Conservation (phyloP, 2,888 invertebrate genomes). For the Microctonus brassicae region DNA sequence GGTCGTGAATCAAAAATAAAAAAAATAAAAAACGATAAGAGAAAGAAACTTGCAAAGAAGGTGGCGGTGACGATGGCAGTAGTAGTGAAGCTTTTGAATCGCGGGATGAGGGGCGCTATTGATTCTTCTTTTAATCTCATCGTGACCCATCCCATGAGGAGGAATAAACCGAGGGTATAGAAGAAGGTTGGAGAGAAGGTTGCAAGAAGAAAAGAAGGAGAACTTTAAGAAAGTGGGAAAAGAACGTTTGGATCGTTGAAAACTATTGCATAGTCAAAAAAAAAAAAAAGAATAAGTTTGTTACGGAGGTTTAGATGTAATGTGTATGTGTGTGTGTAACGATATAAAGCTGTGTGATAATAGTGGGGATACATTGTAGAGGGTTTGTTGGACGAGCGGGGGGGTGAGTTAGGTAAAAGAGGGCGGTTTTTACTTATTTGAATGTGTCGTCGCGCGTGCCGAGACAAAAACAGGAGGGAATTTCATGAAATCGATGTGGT, state of each 20-base stretch:
- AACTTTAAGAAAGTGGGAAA: neutral
- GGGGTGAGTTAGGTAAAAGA: slow-evolving; percentile 45
- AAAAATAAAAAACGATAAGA: slow-evolving; percentile 39
- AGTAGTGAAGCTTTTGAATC: slow-evolving; percentile 39
- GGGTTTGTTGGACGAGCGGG: slow-evolving; percentile 25
- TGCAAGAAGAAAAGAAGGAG: neutral
- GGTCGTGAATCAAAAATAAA: slow-evolving; percentile 52
- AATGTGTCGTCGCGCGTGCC: slow-evolving; percentile 64
- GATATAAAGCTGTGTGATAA: neutral
- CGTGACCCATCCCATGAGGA: slow-evolving; percentile 65
- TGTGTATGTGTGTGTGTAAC: too few species aligned
- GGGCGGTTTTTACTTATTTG: slow-evolving; percentile 66
- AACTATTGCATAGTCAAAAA: too few species aligned
- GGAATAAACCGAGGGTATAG: too few species aligned
- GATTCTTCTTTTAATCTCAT: slow-evolving; percentile 69
- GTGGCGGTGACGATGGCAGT: slow-evolving; percentile 31
- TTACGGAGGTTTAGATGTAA: too few species aligned
- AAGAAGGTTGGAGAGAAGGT: neutral
- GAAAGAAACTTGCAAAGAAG: slow-evolving; percentile 48
- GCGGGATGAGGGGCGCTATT: slow-evolving; percentile 61
- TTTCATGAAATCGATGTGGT: slow-evolving; percentile 63
- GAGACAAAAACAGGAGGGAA: slow-evolving; percentile 63
- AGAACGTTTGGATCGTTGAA: neutral
- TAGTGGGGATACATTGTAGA: neutral
- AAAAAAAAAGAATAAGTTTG: too few species aligned